These are phyloP conservation scores for Pasiphila rectangulata DNA, from an alignment of 2,888 invertebrate genomes.

Conservation along the genomic window DNA sequence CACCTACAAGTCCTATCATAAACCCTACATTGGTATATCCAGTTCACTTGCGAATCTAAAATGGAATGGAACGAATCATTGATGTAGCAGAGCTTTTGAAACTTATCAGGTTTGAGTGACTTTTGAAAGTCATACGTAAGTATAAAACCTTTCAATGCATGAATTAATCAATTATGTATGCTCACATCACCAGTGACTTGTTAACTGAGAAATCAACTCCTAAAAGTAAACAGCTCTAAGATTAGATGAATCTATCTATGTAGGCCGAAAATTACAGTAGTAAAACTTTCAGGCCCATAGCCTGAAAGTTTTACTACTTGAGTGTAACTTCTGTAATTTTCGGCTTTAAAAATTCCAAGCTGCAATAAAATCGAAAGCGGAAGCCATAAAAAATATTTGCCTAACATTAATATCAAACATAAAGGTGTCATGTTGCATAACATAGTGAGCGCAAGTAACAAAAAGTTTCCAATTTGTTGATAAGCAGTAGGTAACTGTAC, in stretches of 20 bases:
- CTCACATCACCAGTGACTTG: too few relatives aligned
- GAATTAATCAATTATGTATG: not conserved
- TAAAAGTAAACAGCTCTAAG: too few relatives aligned
- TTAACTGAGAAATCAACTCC: too few relatives aligned
- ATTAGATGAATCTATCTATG: too few relatives aligned
- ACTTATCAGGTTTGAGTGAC: not conserved
- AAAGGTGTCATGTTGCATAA: slow-evolving; percentile 32
- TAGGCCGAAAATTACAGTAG: too few relatives aligned
- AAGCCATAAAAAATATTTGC: slow-evolving; percentile 36
- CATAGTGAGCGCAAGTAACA: slow-evolving; percentile 21
- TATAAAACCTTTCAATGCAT: not conserved
- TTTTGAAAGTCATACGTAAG: not conserved
- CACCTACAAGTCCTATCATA: too few relatives aligned
- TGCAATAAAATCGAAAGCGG: slow-evolving; percentile 36
- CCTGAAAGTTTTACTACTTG: not conserved
- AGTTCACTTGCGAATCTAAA: too few relatives aligned
- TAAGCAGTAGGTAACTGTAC: slow-evolving; percentile 15
- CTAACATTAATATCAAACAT: slow-evolving; percentile 35
- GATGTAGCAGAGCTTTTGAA: not conserved
- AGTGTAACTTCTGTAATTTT: not conserved
- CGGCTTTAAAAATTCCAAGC: slow-evolving; percentile 23
- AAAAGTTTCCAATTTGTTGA: slow-evolving; percentile 24
- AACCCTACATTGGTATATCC: too few relatives aligned
- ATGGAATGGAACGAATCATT: not conserved
- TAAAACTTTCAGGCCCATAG: not conserved